These are phyloP conservation scores for Platycheirus rosarum DNA, from an alignment of 2,888 invertebrate genomes.

Conservation along the genomic window DNA sequence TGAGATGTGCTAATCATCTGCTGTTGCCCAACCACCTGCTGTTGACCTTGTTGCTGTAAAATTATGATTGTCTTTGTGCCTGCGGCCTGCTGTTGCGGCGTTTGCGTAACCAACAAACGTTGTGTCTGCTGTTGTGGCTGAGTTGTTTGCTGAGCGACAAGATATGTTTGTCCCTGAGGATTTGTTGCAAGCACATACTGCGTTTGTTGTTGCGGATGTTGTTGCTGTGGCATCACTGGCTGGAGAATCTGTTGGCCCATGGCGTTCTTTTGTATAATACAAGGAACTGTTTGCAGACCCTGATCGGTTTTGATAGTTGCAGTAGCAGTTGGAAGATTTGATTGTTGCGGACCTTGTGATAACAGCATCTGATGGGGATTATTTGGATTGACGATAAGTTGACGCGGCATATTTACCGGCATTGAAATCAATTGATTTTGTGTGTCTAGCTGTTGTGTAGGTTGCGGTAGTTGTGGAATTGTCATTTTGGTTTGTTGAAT, in stretches of 20 bases:
- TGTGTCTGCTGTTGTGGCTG: constrained; percentile 84
- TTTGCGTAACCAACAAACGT: constrained; percentile 87
- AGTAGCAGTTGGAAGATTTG: constrained; percentile 79
- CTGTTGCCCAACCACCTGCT: constrained; percentile 76
- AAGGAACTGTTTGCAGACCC: constrained; percentile 81
- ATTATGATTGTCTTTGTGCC: constrained; percentile 89
- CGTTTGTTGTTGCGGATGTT: constrained; percentile 80
- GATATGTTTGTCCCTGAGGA: constrained; percentile 85
- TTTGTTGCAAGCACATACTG: constrained; percentile 82
- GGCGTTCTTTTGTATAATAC: constrained; percentile 79
- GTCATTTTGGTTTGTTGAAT: too few relatives aligned
- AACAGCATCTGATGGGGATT: constrained; percentile 77
- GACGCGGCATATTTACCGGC: constrained; percentile 79
- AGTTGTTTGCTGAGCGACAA: constrained; percentile 85
- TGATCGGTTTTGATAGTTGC: constrained; percentile 82
- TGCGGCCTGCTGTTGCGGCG: constrained; percentile 87
- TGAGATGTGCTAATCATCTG: constrained; percentile 79
- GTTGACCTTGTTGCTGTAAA: constrained; percentile 85
- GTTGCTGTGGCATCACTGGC: constrained; percentile 81
- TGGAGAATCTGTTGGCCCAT: constrained; percentile 77
- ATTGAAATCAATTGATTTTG: constrained; percentile 80
- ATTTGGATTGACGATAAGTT: constrained; percentile 80
- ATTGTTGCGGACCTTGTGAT: constrained; percentile 73
- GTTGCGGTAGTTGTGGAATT: too few relatives aligned
- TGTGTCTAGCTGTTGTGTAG: constrained; percentile 76